Conservation (phyloP, 2,888 invertebrate species). For the Agrilus mali region DNA sequence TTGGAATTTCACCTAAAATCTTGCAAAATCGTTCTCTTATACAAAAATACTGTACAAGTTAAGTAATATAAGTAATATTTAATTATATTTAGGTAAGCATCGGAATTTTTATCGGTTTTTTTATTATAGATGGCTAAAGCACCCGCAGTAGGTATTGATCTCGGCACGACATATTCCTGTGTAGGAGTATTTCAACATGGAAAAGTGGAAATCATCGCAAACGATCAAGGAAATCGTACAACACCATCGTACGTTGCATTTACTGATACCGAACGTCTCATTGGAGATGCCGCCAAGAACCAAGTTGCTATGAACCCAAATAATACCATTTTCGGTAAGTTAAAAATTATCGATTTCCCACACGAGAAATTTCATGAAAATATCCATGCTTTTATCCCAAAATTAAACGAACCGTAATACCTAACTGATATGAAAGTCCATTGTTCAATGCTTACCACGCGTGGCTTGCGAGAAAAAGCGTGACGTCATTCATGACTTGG, state of each 20-base stretch:
- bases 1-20: no score
- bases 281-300: constrained; percentile 75
- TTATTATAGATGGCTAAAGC: constrained; percentile 50
- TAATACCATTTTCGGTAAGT: constrained; percentile 73
- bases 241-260: constrained; percentile 78
- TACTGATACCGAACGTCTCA: constrained; percentile 71
- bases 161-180: constrained; percentile 92
- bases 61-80: not conserved
- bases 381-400: not conserved
- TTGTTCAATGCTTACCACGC: no score
- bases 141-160: constrained; percentile 90
- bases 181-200: constrained; percentile 89
- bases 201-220: constrained; percentile 82
- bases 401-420: not conserved
- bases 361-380: constrained; percentile 3
- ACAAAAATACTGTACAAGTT: not conserved
- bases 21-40: not conserved
- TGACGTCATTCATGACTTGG: not conserved
- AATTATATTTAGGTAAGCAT: not conserved
- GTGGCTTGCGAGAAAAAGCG: not conserved
- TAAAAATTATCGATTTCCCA: not conserved
- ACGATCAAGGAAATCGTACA: constrained; percentile 82
- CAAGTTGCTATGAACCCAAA: constrained; percentile 81
- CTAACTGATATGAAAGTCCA: no score
- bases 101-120: not conserved